A percentile compares a stretch with the other conserved stretches of the same genome.
These are phyloP conservation scores for Tryphoninae sp. DNA, from an alignment of 2,888 invertebrate species.

Conservation along the genomic window DNA sequence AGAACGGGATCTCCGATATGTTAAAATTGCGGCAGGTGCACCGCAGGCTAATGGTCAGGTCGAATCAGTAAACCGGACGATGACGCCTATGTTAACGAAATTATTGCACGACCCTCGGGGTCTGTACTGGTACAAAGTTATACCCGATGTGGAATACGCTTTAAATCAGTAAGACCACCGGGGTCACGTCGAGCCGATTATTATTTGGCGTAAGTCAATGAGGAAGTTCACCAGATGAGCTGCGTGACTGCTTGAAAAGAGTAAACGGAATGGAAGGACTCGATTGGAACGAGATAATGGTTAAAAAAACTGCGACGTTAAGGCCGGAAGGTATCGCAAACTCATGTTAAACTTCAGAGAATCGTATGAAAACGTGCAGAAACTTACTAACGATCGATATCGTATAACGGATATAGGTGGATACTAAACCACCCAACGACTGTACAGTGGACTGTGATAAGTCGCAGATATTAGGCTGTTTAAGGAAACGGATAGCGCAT, in stretches of 20 bases:
- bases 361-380: slow-evolving; percentile 12
- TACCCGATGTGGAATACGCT: slow-evolving; percentile 17
- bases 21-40: slow-evolving; percentile 3
- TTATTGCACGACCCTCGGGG: not conserved
- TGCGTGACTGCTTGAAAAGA: slow-evolving; percentile 5
- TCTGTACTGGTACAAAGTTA: not conserved
- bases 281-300: not conserved
- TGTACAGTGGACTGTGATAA: slow-evolving; percentile 33
- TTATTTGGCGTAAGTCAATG: slow-evolving; percentile 35
- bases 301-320: slow-evolving; percentile 27
- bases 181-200: slow-evolving; percentile 20
- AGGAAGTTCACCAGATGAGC: slow-evolving; percentile 14
- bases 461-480: slow-evolving; percentile 9
- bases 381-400: slow-evolving; percentile 33
- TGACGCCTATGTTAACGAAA: slow-evolving; percentile 56
- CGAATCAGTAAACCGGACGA: too few relatives aligned
- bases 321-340: slow-evolving; percentile 13
- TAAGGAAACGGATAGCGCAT: too few relatives aligned
- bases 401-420: slow-evolving; percentile 23
- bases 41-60: too few relatives aligned
- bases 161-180: slow-evolving; percentile 31
- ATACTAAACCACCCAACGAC: slow-evolving; percentile 28
- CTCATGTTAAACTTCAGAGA: slow-evolving; percentile 22
- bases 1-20: not conserved
- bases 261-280: not conserved